Evolutionary conservation across 2,888 invertebrate genomes (phyloP), one percentile per base, ranked within the genome.

Genomic region (Eupithecia vulgata): DNA sequence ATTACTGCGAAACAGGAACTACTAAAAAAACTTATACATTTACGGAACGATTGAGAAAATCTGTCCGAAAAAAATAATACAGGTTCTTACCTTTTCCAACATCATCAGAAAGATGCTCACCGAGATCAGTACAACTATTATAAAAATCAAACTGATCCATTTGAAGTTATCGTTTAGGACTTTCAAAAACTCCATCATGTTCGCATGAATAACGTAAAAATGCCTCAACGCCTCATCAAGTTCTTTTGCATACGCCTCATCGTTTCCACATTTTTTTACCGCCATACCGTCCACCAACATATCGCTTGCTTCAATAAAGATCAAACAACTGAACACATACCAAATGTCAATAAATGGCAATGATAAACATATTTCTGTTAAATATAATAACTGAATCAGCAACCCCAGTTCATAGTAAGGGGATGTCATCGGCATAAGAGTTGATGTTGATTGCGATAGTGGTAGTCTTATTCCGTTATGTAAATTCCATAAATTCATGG

Each of bases 401-500:
- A 90, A 85, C 0, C 87, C 86, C 0, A 92, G 69, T 79, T 92
- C 91, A 42, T 86, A 88, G 67, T 84, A 91, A 0, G 93, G 92
- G 2, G 85, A 78, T 0, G 83, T 82, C 88, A 91, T 88, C 0
- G 92, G 89, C 88, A 92, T 85, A 0, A 92, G 79, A 10, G 82
- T 88, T 0, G 83, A 78, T 0, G 91, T 91, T 0, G 90, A 85
- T 64, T 82, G 82, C 0, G 91, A 91, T 4, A 92, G 67, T 3
- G 88, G 83, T 1, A 84, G 84, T 65, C 84, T 84, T 0, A 80
- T 81, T 0, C 90, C 91, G 5, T 79, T 48, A 21, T 21, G 6
- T 10, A 8, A 10, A n/a, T 21, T n/a, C 48, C 48, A 48, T 21
- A 48, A 48, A 48, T n/a, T 48, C 10, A 48, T 48, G n/a, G 48